phyloP scores from a whole-genome alignment of 2,797 vertebrate genomes.

The Fratercula arctica region DNA sequence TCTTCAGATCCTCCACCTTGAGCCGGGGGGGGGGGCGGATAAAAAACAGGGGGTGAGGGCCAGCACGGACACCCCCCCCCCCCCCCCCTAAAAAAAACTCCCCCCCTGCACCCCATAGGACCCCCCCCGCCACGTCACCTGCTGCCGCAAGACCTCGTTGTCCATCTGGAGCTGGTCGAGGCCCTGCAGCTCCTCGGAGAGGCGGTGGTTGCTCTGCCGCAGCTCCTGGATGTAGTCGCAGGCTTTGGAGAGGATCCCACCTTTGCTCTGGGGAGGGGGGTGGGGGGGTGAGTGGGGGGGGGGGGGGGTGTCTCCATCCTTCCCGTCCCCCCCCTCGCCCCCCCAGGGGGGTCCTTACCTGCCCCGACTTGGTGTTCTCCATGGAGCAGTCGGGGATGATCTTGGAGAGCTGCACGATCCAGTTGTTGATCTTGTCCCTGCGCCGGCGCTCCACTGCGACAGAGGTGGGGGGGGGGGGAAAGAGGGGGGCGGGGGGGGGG shows the following conservation, averaged over 20 bases:
- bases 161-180: slow-evolving; percentile 89
- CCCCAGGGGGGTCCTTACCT: slow-evolving; percentile 73
- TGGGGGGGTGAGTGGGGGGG: too few species aligned
- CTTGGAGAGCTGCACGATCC: slow-evolving; percentile 95
- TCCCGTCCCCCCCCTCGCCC: background rate
- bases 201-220: slow-evolving; percentile 87
- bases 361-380: slow-evolving; percentile 91
- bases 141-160: slow-evolving; percentile 90
- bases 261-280: slow-evolving; percentile 85
- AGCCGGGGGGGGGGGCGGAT: background rate
- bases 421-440: slow-evolving; percentile 95
- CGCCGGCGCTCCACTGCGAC: slow-evolving; percentile 89
- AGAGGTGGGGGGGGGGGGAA: background rate
- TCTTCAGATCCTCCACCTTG: slow-evolving; percentile 79
- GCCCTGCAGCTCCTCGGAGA: slow-evolving; percentile 85
- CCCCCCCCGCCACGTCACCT: slow-evolving; percentile 71
- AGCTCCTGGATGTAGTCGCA: slow-evolving; percentile 97
- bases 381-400: slow-evolving; percentile 91
- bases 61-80: too few species aligned
- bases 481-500: too few species aligned
- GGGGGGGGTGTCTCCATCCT: too few species aligned
- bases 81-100: too few species aligned
- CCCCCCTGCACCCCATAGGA: rapidly evolving
- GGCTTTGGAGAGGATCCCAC: slow-evolving; percentile 94
- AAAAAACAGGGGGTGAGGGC: background rate